phyloP scores from a whole-genome alignment of 2,797 vertebrate genomes.

The Coluber constrictor region DNA sequence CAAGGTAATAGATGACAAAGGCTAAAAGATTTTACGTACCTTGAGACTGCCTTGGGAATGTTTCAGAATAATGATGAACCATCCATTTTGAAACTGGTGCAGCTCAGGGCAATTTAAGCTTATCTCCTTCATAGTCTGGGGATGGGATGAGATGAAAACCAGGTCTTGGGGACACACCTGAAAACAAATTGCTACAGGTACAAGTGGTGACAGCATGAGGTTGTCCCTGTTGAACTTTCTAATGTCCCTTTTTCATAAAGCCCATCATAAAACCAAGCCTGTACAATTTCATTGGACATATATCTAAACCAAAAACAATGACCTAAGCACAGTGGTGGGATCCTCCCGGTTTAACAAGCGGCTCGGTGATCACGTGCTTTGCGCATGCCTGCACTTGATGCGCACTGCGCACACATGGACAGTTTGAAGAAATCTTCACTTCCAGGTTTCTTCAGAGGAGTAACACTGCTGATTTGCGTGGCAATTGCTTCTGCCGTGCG shows the following conservation, averaged over 20 bases:
- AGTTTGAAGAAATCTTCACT: too few species aligned
- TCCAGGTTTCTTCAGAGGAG: too few species aligned
- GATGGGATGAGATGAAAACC: neutral
- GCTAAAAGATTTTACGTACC: neutral
- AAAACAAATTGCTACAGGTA: neutral
- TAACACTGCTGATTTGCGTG: too few species aligned
- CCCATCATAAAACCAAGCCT: neutral
- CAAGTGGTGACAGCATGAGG: neutral
- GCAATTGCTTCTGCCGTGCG: too few species aligned
- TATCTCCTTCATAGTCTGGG: neutral
- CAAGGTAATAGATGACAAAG: neutral
- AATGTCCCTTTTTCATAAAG: neutral
- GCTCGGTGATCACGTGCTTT: too few species aligned
- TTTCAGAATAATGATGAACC: neutral
- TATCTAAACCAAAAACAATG: neutral
- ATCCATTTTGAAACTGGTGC: neutral
- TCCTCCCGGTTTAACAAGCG: too few species aligned
- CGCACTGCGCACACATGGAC: too few species aligned
- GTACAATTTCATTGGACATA: neutral
- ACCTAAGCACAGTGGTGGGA: neutral
- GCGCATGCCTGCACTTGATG: too few species aligned
- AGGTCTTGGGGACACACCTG: neutral
- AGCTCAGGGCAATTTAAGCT: neutral
- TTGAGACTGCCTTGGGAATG: neutral
- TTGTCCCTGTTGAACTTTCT: neutral